Conservation (phyloP, 2,113 vertebrate species). For the Upupa epops region DNA sequence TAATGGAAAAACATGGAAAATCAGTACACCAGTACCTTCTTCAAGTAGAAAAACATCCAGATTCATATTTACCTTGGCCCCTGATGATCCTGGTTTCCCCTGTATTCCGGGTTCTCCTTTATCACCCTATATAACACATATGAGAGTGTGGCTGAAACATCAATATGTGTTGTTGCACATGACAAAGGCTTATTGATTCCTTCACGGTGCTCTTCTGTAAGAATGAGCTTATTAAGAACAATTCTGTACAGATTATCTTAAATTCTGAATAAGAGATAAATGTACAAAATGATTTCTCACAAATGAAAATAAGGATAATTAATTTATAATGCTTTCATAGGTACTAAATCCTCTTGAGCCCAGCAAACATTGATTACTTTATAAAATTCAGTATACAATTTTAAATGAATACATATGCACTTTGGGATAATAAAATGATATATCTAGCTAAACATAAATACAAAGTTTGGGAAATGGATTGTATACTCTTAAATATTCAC, state of each 20-base stretch:
- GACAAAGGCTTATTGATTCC: neutral
- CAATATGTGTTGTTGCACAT: neutral
- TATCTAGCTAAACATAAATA: neutral
- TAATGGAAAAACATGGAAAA: neutral
- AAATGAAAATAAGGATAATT: neutral
- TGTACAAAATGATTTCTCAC: neutral
- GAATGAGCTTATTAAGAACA: neutral
- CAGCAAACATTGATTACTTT: neutral
- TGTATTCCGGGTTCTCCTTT: conserved; percentile 86
- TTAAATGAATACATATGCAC: neutral
- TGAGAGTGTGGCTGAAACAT: neutral
- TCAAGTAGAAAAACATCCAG: neutral
- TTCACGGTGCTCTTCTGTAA: neutral
- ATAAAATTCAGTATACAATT: neutral
- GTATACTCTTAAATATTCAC: neutral
- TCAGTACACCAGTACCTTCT: neutral
- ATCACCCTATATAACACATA: conserved; percentile 78
- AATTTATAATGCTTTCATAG: neutral
- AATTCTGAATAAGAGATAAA: neutral
- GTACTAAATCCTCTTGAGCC: neutral
- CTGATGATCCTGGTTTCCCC: conserved; percentile 80
- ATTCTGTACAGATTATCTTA: neutral
- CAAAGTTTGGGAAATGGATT: neutral
- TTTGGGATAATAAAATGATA: neutral
- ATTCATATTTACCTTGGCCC: conserved; percentile 79